These are phyloP conservation scores for Papilio demoleus DNA, from an alignment of 2,888 invertebrate genomes.

Conservation along the genomic window DNA sequence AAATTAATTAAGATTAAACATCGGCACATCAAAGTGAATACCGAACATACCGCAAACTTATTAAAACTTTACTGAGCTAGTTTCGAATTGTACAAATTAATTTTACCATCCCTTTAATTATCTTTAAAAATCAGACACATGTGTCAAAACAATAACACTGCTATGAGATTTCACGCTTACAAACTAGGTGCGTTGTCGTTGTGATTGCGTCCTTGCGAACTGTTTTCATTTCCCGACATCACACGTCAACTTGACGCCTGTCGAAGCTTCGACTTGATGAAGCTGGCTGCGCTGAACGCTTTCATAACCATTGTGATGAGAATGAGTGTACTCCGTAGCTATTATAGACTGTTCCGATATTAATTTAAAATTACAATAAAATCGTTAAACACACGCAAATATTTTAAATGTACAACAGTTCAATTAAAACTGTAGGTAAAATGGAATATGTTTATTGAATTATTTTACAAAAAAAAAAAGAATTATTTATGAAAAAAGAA, in stretches of 20 bases:
- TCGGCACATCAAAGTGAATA: conserved; percentile 9
- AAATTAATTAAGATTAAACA: neutral
- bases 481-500: too few species aligned
- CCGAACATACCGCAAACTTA: conserved; percentile 16
- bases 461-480: too few species aligned
- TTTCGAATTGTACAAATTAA: neutral
- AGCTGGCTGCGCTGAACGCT: conserved; percentile 19
- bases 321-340: neutral
- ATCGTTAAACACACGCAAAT: too few species aligned
- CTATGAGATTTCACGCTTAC: conserved; percentile 1
- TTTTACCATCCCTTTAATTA: neutral
- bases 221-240: conserved; percentile 54
- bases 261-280: conserved; percentile 65
- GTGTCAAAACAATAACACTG: neutral
- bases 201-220: conserved; percentile 69
- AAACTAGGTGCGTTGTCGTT: conserved; percentile 56
- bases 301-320: conserved; percentile 16
- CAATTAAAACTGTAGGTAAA: too few species aligned
- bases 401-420: too few species aligned
- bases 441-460: too few species aligned
- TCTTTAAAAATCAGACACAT: neutral
- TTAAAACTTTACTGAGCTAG: neutral
- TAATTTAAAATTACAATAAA: neutral
- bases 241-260: conserved; percentile 63
- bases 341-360: neutral